phyloP scores from a whole-genome alignment of 1,140 invertebrate genomes.

The Anadara kagoshimensis region DNA sequence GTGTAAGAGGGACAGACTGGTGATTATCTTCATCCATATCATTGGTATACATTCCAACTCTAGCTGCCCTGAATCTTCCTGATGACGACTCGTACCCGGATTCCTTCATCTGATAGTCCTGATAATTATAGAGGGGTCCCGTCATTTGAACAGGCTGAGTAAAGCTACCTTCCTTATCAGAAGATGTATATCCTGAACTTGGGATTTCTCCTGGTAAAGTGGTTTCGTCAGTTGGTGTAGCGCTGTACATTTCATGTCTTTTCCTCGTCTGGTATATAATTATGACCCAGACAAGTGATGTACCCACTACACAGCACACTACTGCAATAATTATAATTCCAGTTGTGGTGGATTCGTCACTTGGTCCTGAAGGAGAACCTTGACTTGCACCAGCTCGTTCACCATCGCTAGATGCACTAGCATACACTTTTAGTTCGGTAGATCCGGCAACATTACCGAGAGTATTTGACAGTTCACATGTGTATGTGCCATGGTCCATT shows the following conservation, averaged over 20 bases:
- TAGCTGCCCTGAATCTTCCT: slow-evolving; percentile 57
- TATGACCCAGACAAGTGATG: slow-evolving; percentile 92
- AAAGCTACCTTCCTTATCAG: slow-evolving; percentile 64
- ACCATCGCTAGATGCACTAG: slow-evolving; percentile 43
- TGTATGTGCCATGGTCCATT: slow-evolving; percentile 88
- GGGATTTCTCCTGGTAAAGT: slow-evolving; percentile 66
- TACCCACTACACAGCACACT: slow-evolving; percentile 90
- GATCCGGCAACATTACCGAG: slow-evolving; percentile 81
- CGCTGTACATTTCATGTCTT: slow-evolving; percentile 67
- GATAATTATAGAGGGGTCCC: slow-evolving; percentile 41
- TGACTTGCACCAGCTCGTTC: slow-evolving; percentile 5
- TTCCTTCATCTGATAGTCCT: slow-evolving; percentile 67
- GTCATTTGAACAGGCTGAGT: slow-evolving; percentile 51
- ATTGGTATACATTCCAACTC: slow-evolving; percentile 62
- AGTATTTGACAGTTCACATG: slow-evolving; percentile 85
- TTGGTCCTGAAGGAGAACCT: slow-evolving; percentile 11
- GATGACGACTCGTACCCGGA: slow-evolving; percentile 67
- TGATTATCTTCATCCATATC: slow-evolving; percentile 62
- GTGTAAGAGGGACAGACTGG: slow-evolving; percentile 42
- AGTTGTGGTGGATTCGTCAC: slow-evolving; percentile 82
- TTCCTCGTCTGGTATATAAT: slow-evolving; percentile 89
- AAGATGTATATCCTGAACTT: slow-evolving; percentile 63
- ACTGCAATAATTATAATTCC: slow-evolving; percentile 92
- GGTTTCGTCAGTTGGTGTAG: slow-evolving; percentile 69
- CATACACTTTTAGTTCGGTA: slow-evolving; percentile 75